Conservation (phyloP, 2,888 invertebrate genomes). For the Leptinotarsa haldemani region DNA sequence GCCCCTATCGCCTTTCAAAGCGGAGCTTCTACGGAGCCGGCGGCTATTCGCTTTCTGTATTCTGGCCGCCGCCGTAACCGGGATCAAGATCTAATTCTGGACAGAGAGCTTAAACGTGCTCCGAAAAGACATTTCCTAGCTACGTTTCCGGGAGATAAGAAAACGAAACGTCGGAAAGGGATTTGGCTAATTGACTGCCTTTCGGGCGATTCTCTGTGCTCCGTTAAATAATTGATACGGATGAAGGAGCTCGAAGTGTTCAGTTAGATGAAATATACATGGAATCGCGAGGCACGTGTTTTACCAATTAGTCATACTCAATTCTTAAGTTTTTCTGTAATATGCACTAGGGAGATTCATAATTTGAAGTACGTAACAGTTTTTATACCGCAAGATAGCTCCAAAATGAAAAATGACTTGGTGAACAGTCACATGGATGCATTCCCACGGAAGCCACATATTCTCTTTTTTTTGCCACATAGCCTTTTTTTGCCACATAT, state of each 20-base stretch:
- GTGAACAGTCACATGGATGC: too few relatives aligned
- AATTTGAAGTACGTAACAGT: too few relatives aligned
- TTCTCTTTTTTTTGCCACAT: too few relatives aligned
- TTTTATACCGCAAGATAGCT: too few relatives aligned
- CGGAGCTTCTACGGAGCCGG: not conserved
- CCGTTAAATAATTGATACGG: slow-evolving; percentile 1
- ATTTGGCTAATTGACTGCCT: slow-evolving; percentile 2
- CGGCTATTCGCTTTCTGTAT: not conserved
- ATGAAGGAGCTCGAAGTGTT: not conserved
- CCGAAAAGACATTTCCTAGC: not conserved
- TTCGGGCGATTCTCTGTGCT: not conserved
- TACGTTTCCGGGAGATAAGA: not conserved
- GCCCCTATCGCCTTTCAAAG: not conserved
- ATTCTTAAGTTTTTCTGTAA: too few relatives aligned
- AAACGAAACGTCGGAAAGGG: not conserved
- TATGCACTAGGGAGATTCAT: too few relatives aligned
- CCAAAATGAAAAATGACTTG: too few relatives aligned
- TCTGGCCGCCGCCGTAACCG: not conserved
- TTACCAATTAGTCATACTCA: too few relatives aligned
- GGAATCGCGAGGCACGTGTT: too few relatives aligned
- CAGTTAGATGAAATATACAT: too few relatives aligned
- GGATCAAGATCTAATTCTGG: slow-evolving; percentile 5
- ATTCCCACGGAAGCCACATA: too few relatives aligned
- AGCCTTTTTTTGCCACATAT: too few relatives aligned
- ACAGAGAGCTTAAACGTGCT: not conserved